Base-by-base conservation (phyloP, 1,140 invertebrate genomes). In the Atta texana region DNA sequence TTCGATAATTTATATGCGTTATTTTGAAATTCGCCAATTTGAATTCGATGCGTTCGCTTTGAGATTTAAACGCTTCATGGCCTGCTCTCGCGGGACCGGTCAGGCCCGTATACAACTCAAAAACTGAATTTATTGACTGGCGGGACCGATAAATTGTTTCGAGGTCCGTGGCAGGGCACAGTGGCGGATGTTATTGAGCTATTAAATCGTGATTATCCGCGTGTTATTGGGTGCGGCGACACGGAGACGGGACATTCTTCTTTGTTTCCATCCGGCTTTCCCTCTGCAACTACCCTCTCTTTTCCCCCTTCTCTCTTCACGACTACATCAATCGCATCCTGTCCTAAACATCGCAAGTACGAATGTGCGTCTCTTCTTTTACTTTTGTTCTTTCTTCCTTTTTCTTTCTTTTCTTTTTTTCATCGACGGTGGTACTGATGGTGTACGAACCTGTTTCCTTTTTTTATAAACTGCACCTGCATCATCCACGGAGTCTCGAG, bases 121-220 rank as follows among this genome's bases (percentile, higher is more conserved):
- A 93, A 93, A 85, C 88, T 91, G 88, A 93, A 94, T 94, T 94
- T 94, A 94, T 94, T 88, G 93, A 93, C 93, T 94, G 88, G 89
- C 81, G 88, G 87, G 91, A 78, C 88, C 91, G 89, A 93, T 94
- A 94, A 94, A 94, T 94, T 93, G 92, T 94, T 92, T 92, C 92
- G 88, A 68, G 92, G 91, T 88, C 91, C 87, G 88, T 87, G 88
- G 88, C 87, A 88, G 89, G 86, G 74, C 78, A 89, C 88, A 90
- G 88, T 89, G 92, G 91, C 88, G 89, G 91, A 93, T 92, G 93
- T 94, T 94, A 94, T 94, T 94, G 93, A 94, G 93, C 93, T 93
- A 94, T 94, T 94, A 94, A 94, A 94, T 94, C 90, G 91, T 94
- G 93, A 94, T 94, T 94, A 94, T 91, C 88, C 87, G 91, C 85